Evolutionary conservation across 2,888 invertebrate genomes (phyloP), one percentile per base, ranked within the genome.

Genomic region (Polylopha cassiicola): DNA sequence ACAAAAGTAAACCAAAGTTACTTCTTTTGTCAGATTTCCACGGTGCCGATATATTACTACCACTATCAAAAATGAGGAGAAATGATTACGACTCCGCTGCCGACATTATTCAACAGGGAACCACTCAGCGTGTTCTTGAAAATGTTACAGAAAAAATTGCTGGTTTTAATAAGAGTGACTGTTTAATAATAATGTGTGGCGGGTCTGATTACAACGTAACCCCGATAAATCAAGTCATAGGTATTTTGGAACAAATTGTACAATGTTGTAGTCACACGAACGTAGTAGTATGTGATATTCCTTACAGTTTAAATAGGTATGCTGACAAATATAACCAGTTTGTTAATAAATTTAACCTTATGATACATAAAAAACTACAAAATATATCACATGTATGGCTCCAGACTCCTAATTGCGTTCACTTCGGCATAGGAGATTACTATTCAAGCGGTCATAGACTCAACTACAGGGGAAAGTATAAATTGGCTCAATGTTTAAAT

Each of bases 291-390:
- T 15, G 21, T 14, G 34, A 45, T 21, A 20, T 41, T 5, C 39
- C 43, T 2, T 36, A 38, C 21, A 46, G 41, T 28, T 29, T 32
- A 23, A 36, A 9, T 22, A 27, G 15, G 20, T 41, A 28, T 17
- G n/a, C 9, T 13, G 16, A 28, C 4, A 34, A 36, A 21, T 41
- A 38, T 24, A 39, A 36, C 7, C 41, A 43, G 28, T 11, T 46
- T 15, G 41, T 43, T 29, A 37, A 37, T 30, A 31, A 34, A 16
- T 20, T 46, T n/a, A 36, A 26, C 24, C 22, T 13, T 2, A 18
- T 37, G 5, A 43, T 39, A 18, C 31, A 29, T 20, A 27, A 39
- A 13, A 28, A 9, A 9, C 17, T 28, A 16, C 9, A 3, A 28
- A 17, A 28, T 2, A 9, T 3, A 1, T 8, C 28, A 8, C 3